Evolutionary conservation across 2,888 invertebrate species (phyloP).

Genomic region (Andricus curvator): DNA sequence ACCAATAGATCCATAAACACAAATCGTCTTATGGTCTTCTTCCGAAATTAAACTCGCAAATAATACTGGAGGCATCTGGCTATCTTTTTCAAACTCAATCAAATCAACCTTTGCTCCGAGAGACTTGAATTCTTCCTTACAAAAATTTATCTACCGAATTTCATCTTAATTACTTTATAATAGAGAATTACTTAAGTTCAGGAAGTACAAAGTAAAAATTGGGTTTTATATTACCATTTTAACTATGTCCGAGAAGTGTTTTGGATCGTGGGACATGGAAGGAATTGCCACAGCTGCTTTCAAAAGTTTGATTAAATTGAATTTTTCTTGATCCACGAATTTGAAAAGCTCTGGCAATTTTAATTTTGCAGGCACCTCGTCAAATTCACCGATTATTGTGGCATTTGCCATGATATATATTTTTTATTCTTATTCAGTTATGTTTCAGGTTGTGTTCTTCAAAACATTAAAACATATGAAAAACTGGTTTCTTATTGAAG

Average conservation of each 20-base stretch:
- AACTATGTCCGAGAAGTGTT: constrained; percentile 54
- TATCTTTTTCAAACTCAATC: constrained; percentile 51
- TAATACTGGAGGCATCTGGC: constrained; percentile 57
- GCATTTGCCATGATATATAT: background rate
- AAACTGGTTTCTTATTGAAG: background rate
- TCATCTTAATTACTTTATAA: background rate
- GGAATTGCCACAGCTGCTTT: constrained; percentile 60
- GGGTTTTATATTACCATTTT: constrained; percentile 55
- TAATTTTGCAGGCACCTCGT: constrained; percentile 52
- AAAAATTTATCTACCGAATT: constrained; percentile 55
- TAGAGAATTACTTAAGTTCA: background rate
- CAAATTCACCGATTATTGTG: constrained; percentile 39
- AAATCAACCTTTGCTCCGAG: constrained; percentile 56
- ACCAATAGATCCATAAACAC: constrained; percentile 64
- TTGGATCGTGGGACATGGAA: constrained; percentile 51
- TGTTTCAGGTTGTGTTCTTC: background rate
- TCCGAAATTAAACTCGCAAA: constrained; percentile 57
- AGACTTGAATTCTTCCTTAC: constrained; percentile 54
- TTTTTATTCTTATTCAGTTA: background rate
- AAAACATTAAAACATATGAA: constrained; percentile 5
- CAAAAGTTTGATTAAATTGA: constrained; percentile 50
- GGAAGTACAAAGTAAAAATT: background rate
- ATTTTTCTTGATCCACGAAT: constrained; percentile 53
- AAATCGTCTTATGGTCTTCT: constrained; percentile 59
- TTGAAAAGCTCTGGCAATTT: constrained; percentile 57